phyloP scores from a whole-genome alignment of 2,113 vertebrate genomes.

The Sitta europaea region DNA sequence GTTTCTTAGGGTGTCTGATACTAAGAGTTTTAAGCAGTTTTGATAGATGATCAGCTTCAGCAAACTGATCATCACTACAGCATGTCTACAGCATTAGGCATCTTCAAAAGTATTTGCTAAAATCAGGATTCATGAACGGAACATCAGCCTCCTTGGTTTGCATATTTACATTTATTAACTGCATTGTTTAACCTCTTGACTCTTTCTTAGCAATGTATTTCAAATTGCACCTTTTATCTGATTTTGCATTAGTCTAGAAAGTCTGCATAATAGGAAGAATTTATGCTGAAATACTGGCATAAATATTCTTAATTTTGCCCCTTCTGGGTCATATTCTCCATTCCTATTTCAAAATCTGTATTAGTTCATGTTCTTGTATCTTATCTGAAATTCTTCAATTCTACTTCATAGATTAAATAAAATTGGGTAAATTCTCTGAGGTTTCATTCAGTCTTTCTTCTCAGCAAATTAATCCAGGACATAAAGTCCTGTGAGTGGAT shows the following conservation, averaged over 20 bases:
- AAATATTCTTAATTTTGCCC: not conserved
- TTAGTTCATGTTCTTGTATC: not conserved
- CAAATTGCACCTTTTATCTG: constrained; percentile 27
- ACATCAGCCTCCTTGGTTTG: not conserved
- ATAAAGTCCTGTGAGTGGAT: not conserved
- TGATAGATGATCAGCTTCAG: not conserved
- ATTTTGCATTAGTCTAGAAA: not conserved
- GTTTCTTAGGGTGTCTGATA: not conserved
- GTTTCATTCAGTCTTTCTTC: constrained; percentile 33
- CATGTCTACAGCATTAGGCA: not conserved
- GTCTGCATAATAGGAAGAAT: not conserved
- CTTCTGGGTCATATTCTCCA: not conserved
- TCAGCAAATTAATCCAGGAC: constrained; percentile 40
- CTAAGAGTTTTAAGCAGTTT: not conserved
- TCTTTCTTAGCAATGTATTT: not conserved
- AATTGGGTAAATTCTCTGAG: constrained; percentile 29
- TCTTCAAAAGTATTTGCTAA: not conserved
- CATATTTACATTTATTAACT: constrained; percentile 15
- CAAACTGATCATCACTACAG: not conserved
- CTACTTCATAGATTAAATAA: constrained; percentile 7
- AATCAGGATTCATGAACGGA: not conserved
- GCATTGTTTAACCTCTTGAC: not conserved
- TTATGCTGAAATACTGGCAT: not conserved
- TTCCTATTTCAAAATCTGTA: not conserved
- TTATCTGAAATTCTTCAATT: constrained; percentile 11